Percentiles rank a stretch among this genome's conserved stretches.
Conservation (phyloP, 2,113 vertebrate species). For the Oncorhynchus keta region DNA sequence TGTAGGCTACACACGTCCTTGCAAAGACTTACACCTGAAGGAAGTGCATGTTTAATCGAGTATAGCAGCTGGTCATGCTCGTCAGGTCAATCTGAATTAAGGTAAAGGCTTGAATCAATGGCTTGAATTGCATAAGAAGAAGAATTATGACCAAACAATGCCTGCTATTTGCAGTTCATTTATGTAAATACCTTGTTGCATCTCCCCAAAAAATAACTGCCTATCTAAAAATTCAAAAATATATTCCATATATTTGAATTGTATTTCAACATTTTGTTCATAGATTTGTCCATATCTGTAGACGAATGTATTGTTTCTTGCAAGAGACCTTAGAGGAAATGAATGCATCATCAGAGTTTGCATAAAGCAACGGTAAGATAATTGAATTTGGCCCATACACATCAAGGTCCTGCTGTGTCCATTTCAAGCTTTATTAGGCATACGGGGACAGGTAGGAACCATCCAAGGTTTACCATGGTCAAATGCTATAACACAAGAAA, state of each 20-base stretch:
- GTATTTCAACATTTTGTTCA: no score
- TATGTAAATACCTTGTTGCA: no score
- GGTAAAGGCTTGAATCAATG: no score
- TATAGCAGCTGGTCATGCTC: no score
- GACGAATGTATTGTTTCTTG: no score
- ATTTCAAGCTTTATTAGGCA: conserved; percentile 29
- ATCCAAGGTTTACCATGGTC: conserved; percentile 37
- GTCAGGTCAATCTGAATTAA: no score
- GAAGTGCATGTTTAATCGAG: no score
- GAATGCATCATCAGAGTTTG: neutral
- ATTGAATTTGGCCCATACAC: conserved; percentile 3
- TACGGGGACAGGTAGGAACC: conserved; percentile 31
- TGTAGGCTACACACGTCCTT: neutral
- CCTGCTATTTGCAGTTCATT: no score
- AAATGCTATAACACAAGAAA: conserved; percentile 33
- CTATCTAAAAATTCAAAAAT: neutral
- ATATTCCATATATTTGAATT: neutral
- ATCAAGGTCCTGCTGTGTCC: conserved; percentile 35
- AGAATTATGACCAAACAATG: no score
- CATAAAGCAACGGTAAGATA: neutral
- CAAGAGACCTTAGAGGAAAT: neutral
- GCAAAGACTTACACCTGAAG: neutral
- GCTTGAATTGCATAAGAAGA: no score
- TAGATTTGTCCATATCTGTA: no score
- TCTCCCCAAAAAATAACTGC: neutral